Base-by-base conservation (phyloP, 2,797 vertebrate genomes). In the Telmatherina bonti region DNA sequence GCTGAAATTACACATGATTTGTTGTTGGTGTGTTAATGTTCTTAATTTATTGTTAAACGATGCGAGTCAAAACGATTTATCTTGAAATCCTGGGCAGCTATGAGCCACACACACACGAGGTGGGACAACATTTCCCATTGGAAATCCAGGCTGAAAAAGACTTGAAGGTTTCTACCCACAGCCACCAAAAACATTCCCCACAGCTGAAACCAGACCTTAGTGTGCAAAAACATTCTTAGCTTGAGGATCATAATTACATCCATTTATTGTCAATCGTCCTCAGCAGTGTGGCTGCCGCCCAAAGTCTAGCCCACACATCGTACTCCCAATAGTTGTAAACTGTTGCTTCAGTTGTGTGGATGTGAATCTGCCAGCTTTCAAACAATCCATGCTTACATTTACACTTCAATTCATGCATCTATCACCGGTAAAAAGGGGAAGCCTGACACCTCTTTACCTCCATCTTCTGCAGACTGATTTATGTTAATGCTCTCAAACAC, bases 181-280 rank as follows among this genome's bases (percentile, higher is more conserved):
- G 65, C 36, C 78, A 47, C 68, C 69, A 57, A 67, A 83, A 77
- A 56, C 58, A 31, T 64, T 76, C 58, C 68, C 64, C 68, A 64
- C 36, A n/a, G 51, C 67, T 62, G 30, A 70, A 80, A 65, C 67
- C 66, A 79, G 65, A 76, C 29, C 41, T 26, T 27, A 11, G 31
- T 59, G 62, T 27, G n/a, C 47, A 66, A 69, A 81, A 76, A 69
- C 71, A 62, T 70, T 82, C 74, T 60, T n/a, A 47, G 31, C 15
- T 8, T 35, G 22, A 55, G 30, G 47, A 74, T 64, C 76, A 70
- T 69, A 79, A 84, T 80, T 62, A 70, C 10, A 33, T 74, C 72
- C 57, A 81, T 79, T 86, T 73, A 54, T 45, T 64, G 70, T 76
- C 63, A 65, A 70, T 73, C 52, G 70, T 75, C 70, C 71, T 78